Percentiles rank a stretch among this genome's conserved stretches.
Evolutionary conservation across 92 coral and sea anemone genomes (phyloP).

Genomic region (Palythoa heliodiscus): DNA sequence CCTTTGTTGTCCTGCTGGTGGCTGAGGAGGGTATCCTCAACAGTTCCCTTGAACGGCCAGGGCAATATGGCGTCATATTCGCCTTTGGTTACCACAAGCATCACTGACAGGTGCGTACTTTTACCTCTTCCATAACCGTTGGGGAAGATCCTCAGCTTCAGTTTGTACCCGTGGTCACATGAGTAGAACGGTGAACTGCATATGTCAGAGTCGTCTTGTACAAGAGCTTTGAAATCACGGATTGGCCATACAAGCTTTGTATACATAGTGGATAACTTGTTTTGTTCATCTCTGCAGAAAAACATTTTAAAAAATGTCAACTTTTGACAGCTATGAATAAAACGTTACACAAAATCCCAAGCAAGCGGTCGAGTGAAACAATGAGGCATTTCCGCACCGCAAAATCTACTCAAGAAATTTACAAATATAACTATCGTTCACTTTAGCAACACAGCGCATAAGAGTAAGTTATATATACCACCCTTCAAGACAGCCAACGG

Average conservation of each 20-base stretch:
- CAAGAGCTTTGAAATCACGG: neutral
- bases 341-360: too few relatives aligned
- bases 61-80: conserved; percentile 2
- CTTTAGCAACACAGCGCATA: too few relatives aligned
- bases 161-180: neutral
- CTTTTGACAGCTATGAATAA: too few relatives aligned
- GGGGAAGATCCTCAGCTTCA: neutral
- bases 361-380: too few relatives aligned
- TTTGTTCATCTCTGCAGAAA: neutral
- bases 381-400: too few relatives aligned
- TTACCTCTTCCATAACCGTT: neutral
- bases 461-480: too few relatives aligned
- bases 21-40: neutral
- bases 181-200: neutral
- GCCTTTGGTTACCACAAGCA: neutral
- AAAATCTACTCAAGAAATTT: too few relatives aligned
- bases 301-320: neutral
- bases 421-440: too few relatives aligned
- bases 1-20: neutral
- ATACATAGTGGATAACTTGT: neutral
- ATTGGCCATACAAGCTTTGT: neutral
- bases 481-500: too few relatives aligned
- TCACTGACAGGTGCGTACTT: neutral
- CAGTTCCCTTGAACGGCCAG: neutral
- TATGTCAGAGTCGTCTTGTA: neutral